Conservation (phyloP, 2,888 invertebrate species). For the Eulithis testata region DNA sequence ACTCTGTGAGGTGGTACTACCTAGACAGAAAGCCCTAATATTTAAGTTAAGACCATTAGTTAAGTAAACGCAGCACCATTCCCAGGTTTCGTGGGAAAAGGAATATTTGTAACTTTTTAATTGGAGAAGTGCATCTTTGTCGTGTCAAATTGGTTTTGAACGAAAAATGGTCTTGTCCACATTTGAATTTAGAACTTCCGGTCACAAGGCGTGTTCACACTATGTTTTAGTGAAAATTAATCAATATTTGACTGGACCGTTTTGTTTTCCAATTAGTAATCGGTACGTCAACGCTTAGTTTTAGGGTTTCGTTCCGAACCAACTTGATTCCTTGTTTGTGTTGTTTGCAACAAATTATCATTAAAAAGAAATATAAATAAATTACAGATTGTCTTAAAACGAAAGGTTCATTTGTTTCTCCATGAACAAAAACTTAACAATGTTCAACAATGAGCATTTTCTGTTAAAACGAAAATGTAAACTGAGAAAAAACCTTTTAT, state of each 20-base stretch:
- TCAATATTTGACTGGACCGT: not conserved
- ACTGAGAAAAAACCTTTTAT: not conserved
- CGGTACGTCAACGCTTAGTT: too few species aligned
- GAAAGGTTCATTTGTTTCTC: not conserved
- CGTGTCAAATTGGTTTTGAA: constrained; percentile 34
- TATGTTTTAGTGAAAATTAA: constrained; percentile 16
- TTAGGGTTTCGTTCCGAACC: too few species aligned
- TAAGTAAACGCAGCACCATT: constrained; percentile 13
- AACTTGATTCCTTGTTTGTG: too few species aligned
- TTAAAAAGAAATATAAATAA: too few species aligned
- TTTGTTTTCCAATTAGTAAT: too few species aligned
- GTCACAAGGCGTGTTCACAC: constrained; percentile 29
- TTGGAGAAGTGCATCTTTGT: constrained; percentile 41
- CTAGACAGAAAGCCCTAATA: too few species aligned
- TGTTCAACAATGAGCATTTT: not conserved
- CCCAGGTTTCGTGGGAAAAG: constrained; percentile 39
- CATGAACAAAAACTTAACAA: not conserved
- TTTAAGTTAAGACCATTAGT: not conserved
- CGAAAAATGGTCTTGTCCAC: constrained; percentile 32
- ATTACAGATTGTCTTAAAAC: too few species aligned
- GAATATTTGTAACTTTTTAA: constrained; percentile 38
- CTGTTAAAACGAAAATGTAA: not conserved
- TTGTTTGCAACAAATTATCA: too few species aligned
- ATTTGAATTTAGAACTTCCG: constrained; percentile 38
- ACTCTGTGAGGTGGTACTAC: too few species aligned